Evolutionary conservation across 2,113 vertebrate genomes (phyloP).

Genomic region (Nesoenas mayeri): DNA sequence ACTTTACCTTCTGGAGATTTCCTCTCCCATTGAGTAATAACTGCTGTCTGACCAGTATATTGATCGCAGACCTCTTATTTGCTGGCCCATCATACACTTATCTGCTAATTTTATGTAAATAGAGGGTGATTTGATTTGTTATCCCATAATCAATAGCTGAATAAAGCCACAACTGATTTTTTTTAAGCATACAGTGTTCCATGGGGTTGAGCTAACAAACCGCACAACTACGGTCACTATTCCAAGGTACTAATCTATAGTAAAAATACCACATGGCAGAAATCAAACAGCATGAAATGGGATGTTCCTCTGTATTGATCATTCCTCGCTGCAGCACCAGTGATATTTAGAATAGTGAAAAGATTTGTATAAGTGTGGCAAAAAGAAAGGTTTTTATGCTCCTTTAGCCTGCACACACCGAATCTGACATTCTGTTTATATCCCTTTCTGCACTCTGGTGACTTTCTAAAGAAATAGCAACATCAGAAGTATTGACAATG

Average conservation of each 20-base stretch:
- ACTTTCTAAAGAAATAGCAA: neutral
- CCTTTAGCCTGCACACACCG: neutral
- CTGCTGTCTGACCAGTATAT: neutral
- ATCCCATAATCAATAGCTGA: neutral
- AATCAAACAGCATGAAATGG: conserved; percentile 39
- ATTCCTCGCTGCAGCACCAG: neutral
- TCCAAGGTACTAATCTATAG: neutral
- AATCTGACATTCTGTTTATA: neutral
- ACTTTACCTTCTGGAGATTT: neutral
- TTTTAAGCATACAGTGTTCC: neutral
- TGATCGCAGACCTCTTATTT: neutral
- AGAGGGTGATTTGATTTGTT: neutral
- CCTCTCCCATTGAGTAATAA: neutral
- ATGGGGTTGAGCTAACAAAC: neutral
- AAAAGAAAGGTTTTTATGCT: neutral
- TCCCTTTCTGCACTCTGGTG: neutral
- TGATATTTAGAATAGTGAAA: conserved; percentile 12
- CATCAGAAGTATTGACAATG: neutral
- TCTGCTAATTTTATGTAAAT: neutral
- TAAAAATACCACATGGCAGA: neutral
- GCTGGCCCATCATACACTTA: neutral
- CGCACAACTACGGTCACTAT: neutral
- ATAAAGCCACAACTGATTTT: neutral
- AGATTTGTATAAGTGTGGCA: neutral
- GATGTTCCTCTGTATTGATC: conserved; percentile 1